These are phyloP conservation scores for Tineola bisselliella DNA, from an alignment of 2,888 invertebrate species.

Conservation along the genomic window DNA sequence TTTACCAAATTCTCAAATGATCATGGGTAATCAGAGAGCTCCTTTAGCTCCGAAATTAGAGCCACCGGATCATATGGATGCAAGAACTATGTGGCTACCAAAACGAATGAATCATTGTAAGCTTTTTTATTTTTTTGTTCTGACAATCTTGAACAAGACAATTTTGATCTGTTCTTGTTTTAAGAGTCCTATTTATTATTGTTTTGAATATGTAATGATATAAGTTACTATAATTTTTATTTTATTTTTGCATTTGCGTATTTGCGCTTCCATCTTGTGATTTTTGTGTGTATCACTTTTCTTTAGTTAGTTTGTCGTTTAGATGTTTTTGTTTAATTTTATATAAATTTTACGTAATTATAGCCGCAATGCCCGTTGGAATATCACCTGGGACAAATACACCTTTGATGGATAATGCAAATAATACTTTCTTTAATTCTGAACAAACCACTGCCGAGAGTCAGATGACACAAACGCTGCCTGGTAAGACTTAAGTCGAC, in stretches of 20 bases:
- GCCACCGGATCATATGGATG: slow-evolving; percentile 68
- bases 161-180: slow-evolving; percentile 13
- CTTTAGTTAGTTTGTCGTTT: not conserved
- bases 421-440: slow-evolving; percentile 47
- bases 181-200: no score
- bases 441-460: slow-evolving; percentile 51
- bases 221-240: no score
- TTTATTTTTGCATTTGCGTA: not conserved
- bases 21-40: slow-evolving; percentile 48
- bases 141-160: not conserved
- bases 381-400: slow-evolving; percentile 58
- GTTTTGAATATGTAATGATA: no score
- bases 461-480: slow-evolving; percentile 48
- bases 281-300: not conserved
- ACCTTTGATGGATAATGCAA: slow-evolving; percentile 51
- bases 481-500: slow-evolving; percentile 29
- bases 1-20: slow-evolving; percentile 47
- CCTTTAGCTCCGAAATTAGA: slow-evolving; percentile 67
- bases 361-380: slow-evolving; percentile 57
- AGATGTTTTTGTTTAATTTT: slow-evolving; percentile 13
- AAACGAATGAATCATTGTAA: slow-evolving; percentile 74
- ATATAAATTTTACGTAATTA: slow-evolving; percentile 17
- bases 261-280: not conserved
- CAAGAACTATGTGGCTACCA: slow-evolving; percentile 72
- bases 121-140: slow-evolving; percentile 40